phyloP scores from a whole-genome alignment of 2,888 invertebrate genomes.

The Pardosa pseudoannulata region DNA sequence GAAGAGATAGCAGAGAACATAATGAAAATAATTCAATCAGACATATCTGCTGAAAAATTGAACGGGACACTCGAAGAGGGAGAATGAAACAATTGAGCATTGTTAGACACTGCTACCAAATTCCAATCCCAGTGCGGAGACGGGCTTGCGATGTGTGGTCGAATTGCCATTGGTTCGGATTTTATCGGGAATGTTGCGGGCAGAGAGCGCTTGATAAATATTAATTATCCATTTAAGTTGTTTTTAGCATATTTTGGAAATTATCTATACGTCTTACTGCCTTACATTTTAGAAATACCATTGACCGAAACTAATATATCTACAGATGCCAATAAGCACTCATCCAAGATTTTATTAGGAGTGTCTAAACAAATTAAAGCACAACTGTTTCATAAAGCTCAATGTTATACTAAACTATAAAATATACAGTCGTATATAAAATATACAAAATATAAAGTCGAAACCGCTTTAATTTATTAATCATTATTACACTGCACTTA shows the following conservation, averaged over 20 bases:
- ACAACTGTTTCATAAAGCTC: too few species aligned
- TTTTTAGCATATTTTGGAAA: neutral
- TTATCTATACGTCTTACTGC: neutral
- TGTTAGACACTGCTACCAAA: slow-evolving; percentile 58
- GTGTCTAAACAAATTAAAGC: too few species aligned
- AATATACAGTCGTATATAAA: too few species aligned
- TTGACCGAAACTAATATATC: too few species aligned
- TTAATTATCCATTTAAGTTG: neutral
- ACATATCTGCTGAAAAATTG: slow-evolving; percentile 27
- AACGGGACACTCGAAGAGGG: slow-evolving; percentile 31
- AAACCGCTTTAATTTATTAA: too few species aligned
- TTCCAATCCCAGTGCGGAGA: slow-evolving; percentile 19
- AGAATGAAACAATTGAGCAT: slow-evolving; percentile 59
- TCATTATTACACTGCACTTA: too few species aligned
- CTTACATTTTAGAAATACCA: too few species aligned
- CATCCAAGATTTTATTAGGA: too few species aligned
- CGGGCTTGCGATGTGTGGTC: neutral
- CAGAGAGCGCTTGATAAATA: slow-evolving; percentile 14
- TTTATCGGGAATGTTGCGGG: slow-evolving; percentile 34
- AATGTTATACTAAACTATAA: too few species aligned
- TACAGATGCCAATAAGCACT: too few species aligned
- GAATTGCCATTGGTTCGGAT: slow-evolving; percentile 16
- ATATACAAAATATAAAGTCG: too few species aligned
- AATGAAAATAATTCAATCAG: slow-evolving; percentile 56
- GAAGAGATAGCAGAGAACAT: slow-evolving; percentile 19